Evolutionary conservation across 2,797 vertebrate genomes (phyloP).

Genomic region (Trematomus bernacchii): DNA sequence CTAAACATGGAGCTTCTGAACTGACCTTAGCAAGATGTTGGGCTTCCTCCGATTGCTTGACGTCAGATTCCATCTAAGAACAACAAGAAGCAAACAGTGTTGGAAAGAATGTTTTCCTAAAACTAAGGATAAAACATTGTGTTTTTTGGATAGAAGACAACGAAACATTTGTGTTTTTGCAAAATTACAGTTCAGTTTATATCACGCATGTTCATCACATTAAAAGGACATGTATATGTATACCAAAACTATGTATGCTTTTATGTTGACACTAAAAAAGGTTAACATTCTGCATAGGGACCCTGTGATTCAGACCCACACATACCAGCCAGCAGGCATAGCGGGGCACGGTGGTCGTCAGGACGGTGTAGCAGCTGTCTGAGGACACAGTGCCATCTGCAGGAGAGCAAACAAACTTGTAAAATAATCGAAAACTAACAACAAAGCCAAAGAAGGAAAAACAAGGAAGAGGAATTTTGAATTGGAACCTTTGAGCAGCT

Average conservation of each 20-base stretch:
- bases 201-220: background rate
- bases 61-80: slow-evolving; percentile 91
- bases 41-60: slow-evolving; percentile 92
- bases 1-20: background rate
- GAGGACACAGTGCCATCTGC: slow-evolving; percentile 92
- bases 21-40: slow-evolving; percentile 86
- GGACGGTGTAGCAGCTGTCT: slow-evolving; percentile 90
- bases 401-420: slow-evolving; percentile 69
- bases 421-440: slow-evolving; percentile 10
- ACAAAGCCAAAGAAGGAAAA: slow-evolving; percentile 36
- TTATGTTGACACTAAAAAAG: too few species aligned
- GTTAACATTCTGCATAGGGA: too few species aligned
- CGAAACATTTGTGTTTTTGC: background rate
- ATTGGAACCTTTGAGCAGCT: slow-evolving; percentile 9
- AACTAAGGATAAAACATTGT: background rate
- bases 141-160: background rate
- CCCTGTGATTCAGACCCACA: slow-evolving; percentile 18
- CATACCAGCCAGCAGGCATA: slow-evolving; percentile 94
- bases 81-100: background rate
- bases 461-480: slow-evolving; percentile 25
- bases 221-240: background rate
- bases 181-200: too few species aligned
- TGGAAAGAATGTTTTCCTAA: background rate
- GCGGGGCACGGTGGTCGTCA: slow-evolving; percentile 91
- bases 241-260: too few species aligned